Conservation (phyloP, 2,888 invertebrate species). For the Lepidonotus clava region DNA sequence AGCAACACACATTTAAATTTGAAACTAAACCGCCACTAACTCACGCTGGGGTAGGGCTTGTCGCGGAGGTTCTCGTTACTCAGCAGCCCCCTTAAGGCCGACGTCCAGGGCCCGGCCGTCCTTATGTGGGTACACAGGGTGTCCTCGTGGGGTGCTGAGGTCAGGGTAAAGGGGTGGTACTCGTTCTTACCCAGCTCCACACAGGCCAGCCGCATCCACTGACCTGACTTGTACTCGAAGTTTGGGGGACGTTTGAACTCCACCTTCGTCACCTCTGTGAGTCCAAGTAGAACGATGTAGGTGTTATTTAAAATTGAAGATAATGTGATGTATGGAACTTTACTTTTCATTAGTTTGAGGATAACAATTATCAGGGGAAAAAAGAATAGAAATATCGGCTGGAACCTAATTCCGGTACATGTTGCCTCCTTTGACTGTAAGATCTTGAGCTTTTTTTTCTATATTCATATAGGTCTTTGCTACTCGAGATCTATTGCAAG, state of each 20-base stretch:
- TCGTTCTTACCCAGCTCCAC: slow-evolving; percentile 82
- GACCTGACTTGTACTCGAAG: slow-evolving; percentile 85
- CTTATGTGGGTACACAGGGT: slow-evolving; percentile 77
- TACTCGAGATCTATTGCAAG: too few species aligned
- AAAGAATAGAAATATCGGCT: too few species aligned
- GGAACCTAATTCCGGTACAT: too few species aligned
- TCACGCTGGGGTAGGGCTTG: slow-evolving; percentile 78
- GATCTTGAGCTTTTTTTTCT: too few species aligned
- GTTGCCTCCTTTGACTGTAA: too few species aligned
- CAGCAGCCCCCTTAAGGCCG: slow-evolving; percentile 76
- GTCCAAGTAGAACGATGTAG: too few species aligned
- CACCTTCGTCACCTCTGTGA: slow-evolving; percentile 84
- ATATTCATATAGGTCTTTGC: too few species aligned
- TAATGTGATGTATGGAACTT: too few species aligned
- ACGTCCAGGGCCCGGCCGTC: slow-evolving; percentile 79
- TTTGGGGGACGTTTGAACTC: slow-evolving; percentile 84
- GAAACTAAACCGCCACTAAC: neutral
- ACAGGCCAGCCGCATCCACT: slow-evolving; percentile 85
- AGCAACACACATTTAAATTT: too few species aligned
- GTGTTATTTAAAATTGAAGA: too few species aligned
- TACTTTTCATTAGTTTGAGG: too few species aligned
- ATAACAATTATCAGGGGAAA: too few species aligned
- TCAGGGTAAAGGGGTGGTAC: slow-evolving; percentile 79
- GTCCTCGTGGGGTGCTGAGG: slow-evolving; percentile 81
- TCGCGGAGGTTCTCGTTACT: slow-evolving; percentile 72